Percentiles rank a stretch among this genome's conserved stretches.
Evolutionary conservation across 2,113 vertebrate genomes (phyloP).

Genomic region (Eulemur rufifrons): DNA sequence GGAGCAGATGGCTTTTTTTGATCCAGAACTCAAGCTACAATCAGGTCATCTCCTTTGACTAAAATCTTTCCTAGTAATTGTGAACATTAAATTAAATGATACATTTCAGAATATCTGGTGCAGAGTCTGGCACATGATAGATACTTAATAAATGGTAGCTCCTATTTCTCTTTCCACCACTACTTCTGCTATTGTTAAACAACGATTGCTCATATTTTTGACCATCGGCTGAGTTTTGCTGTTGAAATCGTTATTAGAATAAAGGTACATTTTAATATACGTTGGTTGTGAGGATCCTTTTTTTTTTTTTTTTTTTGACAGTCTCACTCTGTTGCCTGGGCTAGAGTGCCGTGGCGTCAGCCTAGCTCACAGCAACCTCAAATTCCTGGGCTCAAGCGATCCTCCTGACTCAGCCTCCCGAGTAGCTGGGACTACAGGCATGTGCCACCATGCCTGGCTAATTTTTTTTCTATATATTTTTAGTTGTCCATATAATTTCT

Average conservation of each 20-base stretch:
- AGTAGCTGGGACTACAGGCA: no score
- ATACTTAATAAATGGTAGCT: not conserved
- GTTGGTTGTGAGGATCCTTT: not conserved
- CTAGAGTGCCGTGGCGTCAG: no score
- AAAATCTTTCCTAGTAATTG: not conserved
- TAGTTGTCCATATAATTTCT: no score
- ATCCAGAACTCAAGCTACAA: not conserved
- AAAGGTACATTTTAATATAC: not conserved
- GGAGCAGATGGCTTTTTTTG: not conserved
- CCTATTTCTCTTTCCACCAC: not conserved
- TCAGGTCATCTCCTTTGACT: slow-evolving; percentile 37
- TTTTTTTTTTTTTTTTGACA: no score
- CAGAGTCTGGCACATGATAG: not conserved
- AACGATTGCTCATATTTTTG: not conserved
- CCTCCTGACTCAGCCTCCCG: no score
- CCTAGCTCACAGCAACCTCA: no score
- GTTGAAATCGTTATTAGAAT: not conserved
- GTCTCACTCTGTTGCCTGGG: no score
- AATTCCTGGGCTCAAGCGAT: no score
- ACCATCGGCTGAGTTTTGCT: not conserved
- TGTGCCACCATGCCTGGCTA: no score
- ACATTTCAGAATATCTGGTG: not conserved
- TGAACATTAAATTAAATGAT: not conserved
- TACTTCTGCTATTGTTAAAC: not conserved
- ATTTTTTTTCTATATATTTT: no score